A percentile compares a stretch with the other conserved stretches of the same genome.
phyloP scores from a whole-genome alignment of 2,888 invertebrate species.

The Smittia sp. region DNA sequence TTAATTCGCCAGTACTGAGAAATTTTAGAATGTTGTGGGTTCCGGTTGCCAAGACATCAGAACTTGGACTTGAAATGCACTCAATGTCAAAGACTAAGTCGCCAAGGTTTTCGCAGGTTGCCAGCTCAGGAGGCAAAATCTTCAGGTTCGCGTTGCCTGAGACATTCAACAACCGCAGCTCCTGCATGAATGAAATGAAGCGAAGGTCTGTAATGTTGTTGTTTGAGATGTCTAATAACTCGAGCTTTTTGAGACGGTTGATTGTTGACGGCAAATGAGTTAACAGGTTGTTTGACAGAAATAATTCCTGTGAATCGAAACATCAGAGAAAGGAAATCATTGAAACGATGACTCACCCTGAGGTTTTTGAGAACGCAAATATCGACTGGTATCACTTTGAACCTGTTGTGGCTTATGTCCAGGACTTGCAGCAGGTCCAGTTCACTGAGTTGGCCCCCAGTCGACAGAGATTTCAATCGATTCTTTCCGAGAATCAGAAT shows the following conservation, averaged over 20 bases:
- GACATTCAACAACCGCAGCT: conserved; percentile 62
- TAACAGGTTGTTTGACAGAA: conserved; percentile 70
- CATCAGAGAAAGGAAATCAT: conserved; percentile 22
- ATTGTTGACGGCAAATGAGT: conserved; percentile 68
- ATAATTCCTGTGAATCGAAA: conserved; percentile 60
- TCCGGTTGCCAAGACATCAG: conserved; percentile 60
- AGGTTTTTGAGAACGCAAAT: conserved; percentile 65
- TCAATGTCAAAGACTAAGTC: conserved; percentile 62
- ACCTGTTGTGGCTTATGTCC: conserved; percentile 66
- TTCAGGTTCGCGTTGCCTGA: conserved; percentile 60
- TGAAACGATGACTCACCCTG: conserved; percentile 55
- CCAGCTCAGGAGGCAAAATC: conserved; percentile 63
- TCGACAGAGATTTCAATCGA: conserved; percentile 64
- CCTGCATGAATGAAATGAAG: conserved; percentile 53
- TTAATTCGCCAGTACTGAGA: conserved; percentile 57
- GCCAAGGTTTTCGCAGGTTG: conserved; percentile 62
- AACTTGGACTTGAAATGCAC: conserved; percentile 65
- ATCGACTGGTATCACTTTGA: conserved; percentile 63
- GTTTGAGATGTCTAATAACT: conserved; percentile 67
- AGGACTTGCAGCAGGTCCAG: conserved; percentile 64
- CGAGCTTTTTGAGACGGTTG: conserved; percentile 61
- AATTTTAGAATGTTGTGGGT: conserved; percentile 65
- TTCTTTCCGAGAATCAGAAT: conserved; percentile 66
- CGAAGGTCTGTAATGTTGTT: conserved; percentile 61
- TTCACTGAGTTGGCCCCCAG: conserved; percentile 71